Evolutionary conservation across 2,113 vertebrate genomes (phyloP).

Genomic region (Channa argus): DNA sequence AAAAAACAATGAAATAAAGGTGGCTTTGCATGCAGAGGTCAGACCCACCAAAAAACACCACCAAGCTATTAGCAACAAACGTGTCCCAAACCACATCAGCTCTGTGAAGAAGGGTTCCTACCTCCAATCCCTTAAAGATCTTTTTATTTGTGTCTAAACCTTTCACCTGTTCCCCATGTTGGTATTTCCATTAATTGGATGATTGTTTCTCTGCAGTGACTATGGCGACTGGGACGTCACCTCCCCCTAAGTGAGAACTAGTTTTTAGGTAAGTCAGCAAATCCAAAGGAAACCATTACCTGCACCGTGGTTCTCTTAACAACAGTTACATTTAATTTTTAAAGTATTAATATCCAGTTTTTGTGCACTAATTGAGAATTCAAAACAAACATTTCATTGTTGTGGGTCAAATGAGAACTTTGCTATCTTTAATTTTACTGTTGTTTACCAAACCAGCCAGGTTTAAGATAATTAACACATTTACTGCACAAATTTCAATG

Average conservation of each 20-base stretch:
- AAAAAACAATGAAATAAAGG: not conserved
- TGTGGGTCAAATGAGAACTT: too few relatives aligned
- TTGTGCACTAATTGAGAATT: too few relatives aligned
- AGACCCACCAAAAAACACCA: not conserved
- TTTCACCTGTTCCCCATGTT: not conserved
- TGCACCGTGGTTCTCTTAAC: not conserved
- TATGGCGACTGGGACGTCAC: not conserved
- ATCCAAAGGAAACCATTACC: not conserved
- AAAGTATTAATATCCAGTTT: too few relatives aligned
- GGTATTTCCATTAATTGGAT: conserved; percentile 22
- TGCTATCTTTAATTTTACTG: not conserved
- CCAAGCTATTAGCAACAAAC: not conserved
- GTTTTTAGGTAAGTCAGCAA: conserved; percentile 1
- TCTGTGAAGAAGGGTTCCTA: not conserved
- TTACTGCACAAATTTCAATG: not conserved
- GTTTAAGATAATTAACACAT: not conserved
- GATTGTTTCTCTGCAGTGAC: conserved; percentile 42
- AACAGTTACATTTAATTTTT: too few relatives aligned
- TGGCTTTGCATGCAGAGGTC: not conserved
- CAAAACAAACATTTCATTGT: too few relatives aligned
- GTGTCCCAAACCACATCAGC: not conserved
- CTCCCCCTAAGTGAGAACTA: not conserved
- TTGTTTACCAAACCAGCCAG: not conserved
- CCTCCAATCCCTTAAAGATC: not conserved
- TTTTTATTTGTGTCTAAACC: not conserved